A percentile compares a stretch with the other conserved stretches of the same genome.
Conservation (phyloP, 1,140 invertebrate genomes). For the Bombus breviceps region DNA sequence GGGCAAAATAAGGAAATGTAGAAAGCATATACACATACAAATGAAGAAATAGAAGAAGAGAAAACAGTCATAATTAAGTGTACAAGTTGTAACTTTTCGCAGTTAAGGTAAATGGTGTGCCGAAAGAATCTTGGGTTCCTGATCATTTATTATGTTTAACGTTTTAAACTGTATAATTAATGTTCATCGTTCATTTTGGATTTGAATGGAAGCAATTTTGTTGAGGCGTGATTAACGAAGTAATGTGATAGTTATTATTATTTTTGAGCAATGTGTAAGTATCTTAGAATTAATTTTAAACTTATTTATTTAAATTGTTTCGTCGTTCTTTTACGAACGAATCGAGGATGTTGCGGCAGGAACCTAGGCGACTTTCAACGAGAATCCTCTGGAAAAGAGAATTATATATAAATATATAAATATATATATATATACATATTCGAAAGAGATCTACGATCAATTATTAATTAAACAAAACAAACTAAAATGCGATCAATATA, state of each 20-base stretch:
- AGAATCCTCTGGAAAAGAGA: constrained; percentile 38
- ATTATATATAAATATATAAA: constrained; percentile 67
- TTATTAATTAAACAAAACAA: constrained; percentile 69
- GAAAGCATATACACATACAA: neutral
- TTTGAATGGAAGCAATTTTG: neutral
- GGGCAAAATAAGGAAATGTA: neutral
- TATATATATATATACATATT: constrained; percentile 69
- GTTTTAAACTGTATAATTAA: neutral
- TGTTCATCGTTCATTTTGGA: neutral
- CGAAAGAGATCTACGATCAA: constrained; percentile 74
- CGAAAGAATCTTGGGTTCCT: constrained; percentile 53
- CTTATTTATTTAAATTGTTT: neutral
- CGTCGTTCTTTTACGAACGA: neutral
- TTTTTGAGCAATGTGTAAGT: neutral
- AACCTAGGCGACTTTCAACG: constrained; percentile 32
- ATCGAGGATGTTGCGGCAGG: neutral
- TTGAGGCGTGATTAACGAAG: constrained; percentile 1
- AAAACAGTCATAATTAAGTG: constrained; percentile 33
- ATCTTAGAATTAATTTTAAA: neutral
- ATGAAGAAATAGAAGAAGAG: constrained; percentile 7
- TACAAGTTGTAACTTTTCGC: constrained; percentile 58
- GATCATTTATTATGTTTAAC: neutral
- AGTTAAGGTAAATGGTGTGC: constrained; percentile 42
- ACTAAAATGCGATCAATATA: constrained; percentile 35
- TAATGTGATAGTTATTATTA: constrained; percentile 18